These are phyloP conservation scores for Rhyzopertha dominica DNA, from an alignment of 1,140 invertebrate genomes.

Conservation along the genomic window DNA sequence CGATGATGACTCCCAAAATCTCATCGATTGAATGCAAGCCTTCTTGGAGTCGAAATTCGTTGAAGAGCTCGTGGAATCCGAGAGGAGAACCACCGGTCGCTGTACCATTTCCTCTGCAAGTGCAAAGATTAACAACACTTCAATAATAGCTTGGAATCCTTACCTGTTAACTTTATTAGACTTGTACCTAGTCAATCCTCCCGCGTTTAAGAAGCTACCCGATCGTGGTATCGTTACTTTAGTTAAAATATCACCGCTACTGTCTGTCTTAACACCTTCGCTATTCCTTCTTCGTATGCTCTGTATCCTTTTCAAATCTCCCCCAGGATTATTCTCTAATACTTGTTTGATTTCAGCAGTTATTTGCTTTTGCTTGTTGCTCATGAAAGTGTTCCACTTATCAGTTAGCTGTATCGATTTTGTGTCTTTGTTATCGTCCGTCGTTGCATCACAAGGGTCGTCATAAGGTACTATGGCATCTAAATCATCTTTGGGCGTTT, in stretches of 20 bases:
- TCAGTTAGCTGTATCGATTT: constrained; percentile 30
- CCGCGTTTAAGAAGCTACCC: constrained; percentile 74
- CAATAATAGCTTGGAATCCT: constrained; percentile 20
- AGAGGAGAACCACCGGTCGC: constrained; percentile 65
- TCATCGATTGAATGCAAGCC: constrained; percentile 82
- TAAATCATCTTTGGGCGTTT: constrained; percentile 43
- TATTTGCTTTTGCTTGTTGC: constrained; percentile 41
- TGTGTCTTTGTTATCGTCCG: constrained; percentile 44
- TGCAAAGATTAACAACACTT: constrained; percentile 8
- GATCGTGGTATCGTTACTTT: constrained; percentile 78
- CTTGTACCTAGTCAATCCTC: constrained; percentile 64
- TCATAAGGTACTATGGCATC: constrained; percentile 46
- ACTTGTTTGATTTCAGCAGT: constrained; percentile 43
- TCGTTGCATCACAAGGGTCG: constrained; percentile 52
- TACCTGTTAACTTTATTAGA: constrained; percentile 58
- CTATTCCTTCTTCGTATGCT: constrained; percentile 43
- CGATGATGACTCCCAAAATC: constrained; percentile 80
- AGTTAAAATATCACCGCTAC: constrained; percentile 69
- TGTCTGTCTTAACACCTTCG: constrained; percentile 45
- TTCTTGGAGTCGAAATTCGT: constrained; percentile 78
- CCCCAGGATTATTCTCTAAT: constrained; percentile 43
- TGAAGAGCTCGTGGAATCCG: constrained; percentile 77
- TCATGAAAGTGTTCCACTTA: constrained; percentile 49
- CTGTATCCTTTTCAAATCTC: constrained; percentile 50
- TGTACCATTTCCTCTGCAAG: constrained; percentile 55